These are phyloP conservation scores for Pseudomyrmex dendroicus DNA, from an alignment of 1,140 invertebrate genomes.

Conservation along the genomic window DNA sequence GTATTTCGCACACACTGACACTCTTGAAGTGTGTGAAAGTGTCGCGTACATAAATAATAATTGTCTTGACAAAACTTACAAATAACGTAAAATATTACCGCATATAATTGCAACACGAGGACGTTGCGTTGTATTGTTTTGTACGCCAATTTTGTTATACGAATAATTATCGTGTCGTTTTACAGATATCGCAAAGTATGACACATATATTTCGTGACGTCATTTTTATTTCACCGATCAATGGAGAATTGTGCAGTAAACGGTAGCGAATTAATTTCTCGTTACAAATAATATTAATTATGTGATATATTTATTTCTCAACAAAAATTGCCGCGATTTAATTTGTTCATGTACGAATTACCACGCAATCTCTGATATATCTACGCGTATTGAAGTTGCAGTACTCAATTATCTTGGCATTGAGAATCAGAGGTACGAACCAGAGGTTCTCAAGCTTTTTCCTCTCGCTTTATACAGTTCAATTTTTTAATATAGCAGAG, in stretches of 20 bases:
- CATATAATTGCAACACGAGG: neutral
- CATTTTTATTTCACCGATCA: constrained; percentile 8
- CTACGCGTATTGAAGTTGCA: neutral
- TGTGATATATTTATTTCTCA: neutral
- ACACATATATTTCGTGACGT: neutral
- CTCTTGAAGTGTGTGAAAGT: too few relatives aligned
- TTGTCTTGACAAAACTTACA: too few relatives aligned
- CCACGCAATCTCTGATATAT: neutral
- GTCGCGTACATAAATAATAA: too few relatives aligned
- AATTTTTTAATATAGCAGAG: neutral
- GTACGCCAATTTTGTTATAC: too few relatives aligned
- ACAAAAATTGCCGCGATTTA: neutral
- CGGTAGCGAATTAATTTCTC: neutral
- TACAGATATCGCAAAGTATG: neutral
- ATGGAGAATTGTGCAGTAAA: neutral
- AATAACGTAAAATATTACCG: neutral
- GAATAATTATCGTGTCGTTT: neutral
- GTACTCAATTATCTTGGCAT: constrained; percentile 7
- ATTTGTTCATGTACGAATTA: neutral
- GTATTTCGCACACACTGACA: too few relatives aligned
- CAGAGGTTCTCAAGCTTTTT: constrained; percentile 16
- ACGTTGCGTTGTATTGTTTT: neutral
- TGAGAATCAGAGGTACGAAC: neutral
- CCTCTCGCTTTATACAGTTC: too few relatives aligned
- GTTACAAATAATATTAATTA: neutral